A percentile compares a stretch with the other conserved stretches of the same genome.
Evolutionary conservation across 2,888 invertebrate genomes (phyloP).

Genomic region (Dastarcus helophoroides): DNA sequence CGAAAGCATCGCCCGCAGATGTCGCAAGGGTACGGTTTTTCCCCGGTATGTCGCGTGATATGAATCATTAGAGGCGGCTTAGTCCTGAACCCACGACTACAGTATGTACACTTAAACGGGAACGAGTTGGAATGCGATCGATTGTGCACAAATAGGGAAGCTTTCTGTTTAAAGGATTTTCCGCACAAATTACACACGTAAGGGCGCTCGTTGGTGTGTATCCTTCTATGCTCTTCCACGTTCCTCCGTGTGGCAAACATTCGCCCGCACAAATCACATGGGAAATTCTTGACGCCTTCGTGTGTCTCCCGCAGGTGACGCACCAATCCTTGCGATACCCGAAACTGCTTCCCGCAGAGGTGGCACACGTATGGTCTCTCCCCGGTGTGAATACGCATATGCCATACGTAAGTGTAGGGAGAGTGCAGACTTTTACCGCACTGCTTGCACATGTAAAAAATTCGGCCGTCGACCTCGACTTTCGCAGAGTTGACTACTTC

Average conservation of each 20-base stretch:
- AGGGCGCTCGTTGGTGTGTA: conserved; percentile 49
- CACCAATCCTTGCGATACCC: conserved; percentile 51
- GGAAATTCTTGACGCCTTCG: conserved; percentile 46
- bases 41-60: conserved; percentile 48
- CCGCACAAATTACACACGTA: conserved; percentile 48
- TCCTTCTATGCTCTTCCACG: conserved; percentile 46
- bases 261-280: conserved; percentile 45
- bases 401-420: conserved; percentile 50
- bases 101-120: conserved; percentile 48
- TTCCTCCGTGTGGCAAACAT: conserved; percentile 51
- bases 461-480: conserved; percentile 40
- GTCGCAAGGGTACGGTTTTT: conserved; percentile 47
- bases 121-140: conserved; percentile 45
- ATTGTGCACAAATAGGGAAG: conserved; percentile 51
- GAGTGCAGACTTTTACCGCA: conserved; percentile 51
- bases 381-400: conserved; percentile 52
- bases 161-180: conserved; percentile 53
- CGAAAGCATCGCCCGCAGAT: conserved; percentile 47
- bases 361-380: conserved; percentile 56
- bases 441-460: conserved; percentile 44
- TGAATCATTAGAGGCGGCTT: conserved; percentile 47
- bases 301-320: conserved; percentile 53
- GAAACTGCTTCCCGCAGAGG: conserved; percentile 53
- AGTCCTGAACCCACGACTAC: conserved; percentile 48
- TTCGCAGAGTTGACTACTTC: conserved; percentile 35